Base-by-base conservation (phyloP, 2,888 invertebrate genomes). In the Metalampra italica region DNA sequence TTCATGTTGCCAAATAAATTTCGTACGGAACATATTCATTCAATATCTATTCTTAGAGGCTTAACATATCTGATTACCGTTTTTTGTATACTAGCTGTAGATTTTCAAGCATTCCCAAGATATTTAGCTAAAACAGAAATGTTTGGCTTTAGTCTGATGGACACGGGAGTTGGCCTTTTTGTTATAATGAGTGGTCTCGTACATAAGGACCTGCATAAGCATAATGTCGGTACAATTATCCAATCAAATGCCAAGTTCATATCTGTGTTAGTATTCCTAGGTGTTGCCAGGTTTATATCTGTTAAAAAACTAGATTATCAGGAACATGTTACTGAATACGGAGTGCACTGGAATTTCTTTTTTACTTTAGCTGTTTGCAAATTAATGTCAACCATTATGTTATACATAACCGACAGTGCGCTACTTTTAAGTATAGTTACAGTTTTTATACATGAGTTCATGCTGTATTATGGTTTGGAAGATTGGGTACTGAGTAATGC, bases 341-440 rank as follows among this genome's bases (percentile, higher is more conserved):
- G 99, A 0, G 91, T 94, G 0, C 98, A 99, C 78, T 98, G 98
- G 96, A 99, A 99, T 82, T 99, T 99, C 76, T 99, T 99, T 79
- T 94, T 98, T 59, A 98, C 98, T 0, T 83, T 99, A 49, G 97
- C 96, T 2, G 82, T 94, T 38, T 94, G 97, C 13, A 97, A 96
- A 82, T 73, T 96, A 0, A 68, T 95, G 14, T 93, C 94, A 37
- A 92, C 92, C 0, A 56, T 93, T 8, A 64, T 95, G 39, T 79
- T 94, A 42, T 90, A 82, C 44, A 74, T 91, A 9, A 75, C 93
- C 1, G 78, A 87, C 34, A 77, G 89, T 43, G 75, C 93, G 15
- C 82, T 93, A 44, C 52, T 91, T 7, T 76, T 91, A 32, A 92
- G 94, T 45, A 61, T 92, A 12, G 51, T 90, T 45, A 69, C 93